A percentile compares a stretch with the other conserved stretches of the same genome.
Conservation (phyloP, 2,797 vertebrate species). For the Pangasius larnaudii region DNA sequence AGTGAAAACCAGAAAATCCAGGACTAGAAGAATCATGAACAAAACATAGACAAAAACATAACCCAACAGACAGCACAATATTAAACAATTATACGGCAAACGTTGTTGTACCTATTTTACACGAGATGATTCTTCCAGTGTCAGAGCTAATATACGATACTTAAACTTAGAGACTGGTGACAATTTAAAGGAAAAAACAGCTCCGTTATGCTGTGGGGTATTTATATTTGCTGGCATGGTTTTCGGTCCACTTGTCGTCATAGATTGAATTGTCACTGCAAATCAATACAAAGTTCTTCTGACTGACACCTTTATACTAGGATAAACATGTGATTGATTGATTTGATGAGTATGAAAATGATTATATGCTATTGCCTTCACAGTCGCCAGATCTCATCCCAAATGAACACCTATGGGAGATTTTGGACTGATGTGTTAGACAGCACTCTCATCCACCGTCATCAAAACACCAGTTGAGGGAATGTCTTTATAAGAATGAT, state of each 20-base stretch:
- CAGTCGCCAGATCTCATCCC: not conserved
- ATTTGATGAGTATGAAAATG: not conserved
- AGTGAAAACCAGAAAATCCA: not conserved
- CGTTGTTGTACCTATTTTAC: not conserved
- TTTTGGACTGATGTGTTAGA: not conserved
- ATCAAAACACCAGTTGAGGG: not conserved
- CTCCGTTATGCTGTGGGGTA: not conserved
- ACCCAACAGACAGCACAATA: not conserved
- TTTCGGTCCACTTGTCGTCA: not conserved
- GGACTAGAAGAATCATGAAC: not conserved
- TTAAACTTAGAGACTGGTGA: not conserved
- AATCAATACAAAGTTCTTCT: not conserved
- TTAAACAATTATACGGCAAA: not conserved
- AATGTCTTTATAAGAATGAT: not conserved
- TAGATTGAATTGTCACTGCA: not conserved
- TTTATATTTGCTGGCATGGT: not conserved
- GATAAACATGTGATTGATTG: too few species aligned
- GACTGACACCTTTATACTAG: not conserved
- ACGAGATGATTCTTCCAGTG: not conserved
- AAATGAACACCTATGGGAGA: not conserved
- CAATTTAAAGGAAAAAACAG: not conserved
- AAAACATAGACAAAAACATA: not conserved
- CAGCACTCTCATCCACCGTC: not conserved
- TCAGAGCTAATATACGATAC: not conserved
- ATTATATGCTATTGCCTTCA: not conserved